A percentile compares a stretch with the other conserved stretches of the same genome.
These are phyloP conservation scores for Chrysogorgia sp. DNA, from an alignment of 92 coral and sea anemone species.

Conservation along the genomic window DNA sequence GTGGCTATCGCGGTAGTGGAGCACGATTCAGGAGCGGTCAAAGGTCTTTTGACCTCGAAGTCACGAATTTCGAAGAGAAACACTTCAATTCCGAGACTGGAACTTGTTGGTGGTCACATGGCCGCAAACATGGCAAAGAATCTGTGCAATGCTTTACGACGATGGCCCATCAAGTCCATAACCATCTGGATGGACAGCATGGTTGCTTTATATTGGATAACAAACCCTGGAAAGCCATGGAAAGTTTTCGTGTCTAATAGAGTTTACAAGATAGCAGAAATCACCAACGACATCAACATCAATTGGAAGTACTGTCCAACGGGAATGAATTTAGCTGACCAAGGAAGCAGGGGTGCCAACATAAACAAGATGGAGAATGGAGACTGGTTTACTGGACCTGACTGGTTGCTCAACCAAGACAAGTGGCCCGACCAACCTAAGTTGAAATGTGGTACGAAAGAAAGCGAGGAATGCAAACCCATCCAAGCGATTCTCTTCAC, in stretches of 20 bases:
- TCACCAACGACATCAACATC: slow-evolving; percentile 11
- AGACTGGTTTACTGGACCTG: slow-evolving; percentile 56
- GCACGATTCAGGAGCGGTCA: too few species aligned
- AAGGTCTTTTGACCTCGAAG: too few species aligned
- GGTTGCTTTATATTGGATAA: slow-evolving; percentile 51
- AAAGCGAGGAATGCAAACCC: slow-evolving; percentile 37
- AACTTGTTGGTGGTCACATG: slow-evolving; percentile 30
- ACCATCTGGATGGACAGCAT: slow-evolving; percentile 55
- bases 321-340: too few species aligned
- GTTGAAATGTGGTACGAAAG: slow-evolving; percentile 9
- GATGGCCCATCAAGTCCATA: slow-evolving; percentile 38
- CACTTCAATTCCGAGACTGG: too few species aligned
- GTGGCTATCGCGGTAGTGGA: slow-evolving; percentile 1
- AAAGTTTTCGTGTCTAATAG: slow-evolving; percentile 48
- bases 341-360: too few species aligned
- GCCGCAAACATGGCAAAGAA: too few species aligned
- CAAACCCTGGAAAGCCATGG: slow-evolving; percentile 50
- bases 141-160: slow-evolving; percentile 21
- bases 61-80: too few species aligned
- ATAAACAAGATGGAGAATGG: slow-evolving; percentile 58
- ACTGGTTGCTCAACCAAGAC: slow-evolving; percentile 48
- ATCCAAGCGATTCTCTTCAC: slow-evolving; percentile 12
- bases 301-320: too few species aligned
- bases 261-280: slow-evolving; percentile 50
- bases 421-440: slow-evolving; percentile 56